Percentiles rank a stretch among this genome's conserved stretches.
Evolutionary conservation across 1,140 invertebrate species (phyloP).

Genomic region (Drosophila elegans): DNA sequence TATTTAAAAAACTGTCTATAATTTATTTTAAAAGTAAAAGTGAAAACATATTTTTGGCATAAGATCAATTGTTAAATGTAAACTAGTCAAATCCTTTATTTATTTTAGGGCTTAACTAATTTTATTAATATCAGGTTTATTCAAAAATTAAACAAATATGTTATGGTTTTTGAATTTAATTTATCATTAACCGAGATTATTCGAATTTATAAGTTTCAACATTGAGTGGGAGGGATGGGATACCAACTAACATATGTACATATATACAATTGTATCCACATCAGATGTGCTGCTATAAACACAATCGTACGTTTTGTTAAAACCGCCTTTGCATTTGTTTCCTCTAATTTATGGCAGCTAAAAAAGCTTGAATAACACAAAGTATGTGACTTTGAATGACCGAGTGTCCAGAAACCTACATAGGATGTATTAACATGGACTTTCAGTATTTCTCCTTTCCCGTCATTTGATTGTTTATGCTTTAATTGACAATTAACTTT

Average conservation of each 20-base stretch:
- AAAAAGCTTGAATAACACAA: neutral
- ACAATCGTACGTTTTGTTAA: neutral
- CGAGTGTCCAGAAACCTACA: neutral
- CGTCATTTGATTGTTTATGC: neutral
- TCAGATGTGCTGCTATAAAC: constrained; percentile 18
- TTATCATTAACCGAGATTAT: too few species aligned
- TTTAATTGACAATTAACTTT: neutral
- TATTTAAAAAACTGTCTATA: too few species aligned
- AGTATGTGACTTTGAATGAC: constrained; percentile 22
- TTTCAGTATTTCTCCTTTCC: neutral
- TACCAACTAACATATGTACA: constrained; percentile 1
- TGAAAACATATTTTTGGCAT: too few species aligned
- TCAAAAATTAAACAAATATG: too few species aligned
- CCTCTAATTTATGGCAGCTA: neutral
- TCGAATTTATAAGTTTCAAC: neutral
- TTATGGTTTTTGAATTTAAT: too few species aligned
- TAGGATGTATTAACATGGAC: neutral
- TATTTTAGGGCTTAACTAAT: neutral
- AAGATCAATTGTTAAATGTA: too few species aligned
- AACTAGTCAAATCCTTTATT: neutral
- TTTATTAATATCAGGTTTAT: neutral
- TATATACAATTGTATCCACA: neutral
- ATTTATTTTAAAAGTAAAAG: too few species aligned
- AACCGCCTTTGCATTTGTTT: neutral
- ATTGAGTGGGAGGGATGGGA: neutral